Evolutionary conservation across 2,888 invertebrate species (phyloP).

Genomic region (Tipula confusa): DNA sequence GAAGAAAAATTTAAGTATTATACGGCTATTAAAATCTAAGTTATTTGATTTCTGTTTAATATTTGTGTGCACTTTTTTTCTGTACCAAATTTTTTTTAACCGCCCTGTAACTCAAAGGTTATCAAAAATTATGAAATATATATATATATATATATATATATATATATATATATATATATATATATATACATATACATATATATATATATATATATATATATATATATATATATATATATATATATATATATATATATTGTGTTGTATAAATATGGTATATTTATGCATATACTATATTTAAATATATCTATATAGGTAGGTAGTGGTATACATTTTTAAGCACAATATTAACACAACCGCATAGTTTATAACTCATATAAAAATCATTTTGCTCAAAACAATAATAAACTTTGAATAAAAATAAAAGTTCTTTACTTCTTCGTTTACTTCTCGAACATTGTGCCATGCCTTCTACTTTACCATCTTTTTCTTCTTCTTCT

Average conservation of each 20-base stretch:
- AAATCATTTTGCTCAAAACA: not conserved
- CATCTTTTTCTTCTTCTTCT: not conserved
- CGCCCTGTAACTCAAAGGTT: too few relatives aligned
- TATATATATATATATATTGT: not conserved
- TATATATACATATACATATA: too few relatives aligned
- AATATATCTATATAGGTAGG: not conserved
- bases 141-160: too few relatives aligned
- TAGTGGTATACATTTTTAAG: not conserved
- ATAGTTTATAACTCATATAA: conserved; percentile 12
- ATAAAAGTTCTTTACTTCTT: not conserved
- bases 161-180: too few relatives aligned
- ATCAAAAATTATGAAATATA: too few relatives aligned
- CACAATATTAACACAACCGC: conserved; percentile 3
- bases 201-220: not conserved
- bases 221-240: not conserved
- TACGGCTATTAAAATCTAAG: too few relatives aligned
- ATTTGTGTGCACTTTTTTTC: too few relatives aligned
- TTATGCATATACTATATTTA: not conserved
- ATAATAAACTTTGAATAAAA: conserved; percentile 20
- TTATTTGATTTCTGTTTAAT: too few relatives aligned
- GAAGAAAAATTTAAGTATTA: too few relatives aligned
- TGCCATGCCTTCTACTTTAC: too few relatives aligned
- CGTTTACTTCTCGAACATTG: not conserved
- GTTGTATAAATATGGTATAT: not conserved
- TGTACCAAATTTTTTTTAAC: not conserved